phyloP scores from a whole-genome alignment of 2,888 invertebrate genomes.

The Synanthedon vespiformis region DNA sequence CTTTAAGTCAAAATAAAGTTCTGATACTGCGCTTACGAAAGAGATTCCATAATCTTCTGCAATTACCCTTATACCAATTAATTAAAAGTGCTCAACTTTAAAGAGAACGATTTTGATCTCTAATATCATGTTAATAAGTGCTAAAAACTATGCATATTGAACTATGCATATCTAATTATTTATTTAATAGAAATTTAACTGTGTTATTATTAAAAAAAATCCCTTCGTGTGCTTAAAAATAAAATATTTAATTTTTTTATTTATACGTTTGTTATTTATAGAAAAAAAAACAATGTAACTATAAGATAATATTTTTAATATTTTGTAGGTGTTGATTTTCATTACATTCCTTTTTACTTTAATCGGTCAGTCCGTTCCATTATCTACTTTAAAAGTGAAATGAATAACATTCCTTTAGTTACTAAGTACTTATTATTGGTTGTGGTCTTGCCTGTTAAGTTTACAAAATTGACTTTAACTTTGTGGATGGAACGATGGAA shows the following conservation, averaged over 20 bases:
- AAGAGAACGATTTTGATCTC: conserved; percentile 15
- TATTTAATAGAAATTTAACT: background rate
- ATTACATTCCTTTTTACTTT: conserved; percentile 23
- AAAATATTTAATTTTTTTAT: background rate
- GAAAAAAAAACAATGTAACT: background rate
- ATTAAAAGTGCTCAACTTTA: conserved; percentile 18
- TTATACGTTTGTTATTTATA: background rate
- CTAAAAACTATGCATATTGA: background rate
- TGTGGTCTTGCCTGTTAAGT: conserved; percentile 73
- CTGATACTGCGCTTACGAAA: conserved; percentile 20
- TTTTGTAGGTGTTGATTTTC: conserved; percentile 25
- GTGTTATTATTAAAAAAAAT: background rate
- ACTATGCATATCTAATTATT: background rate
- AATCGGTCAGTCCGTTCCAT: conserved; percentile 41
- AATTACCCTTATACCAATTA: background rate
- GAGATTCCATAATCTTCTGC: background rate
- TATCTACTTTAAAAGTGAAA: conserved; percentile 25
- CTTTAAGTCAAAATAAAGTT: no score
- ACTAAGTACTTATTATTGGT: conserved; percentile 71
- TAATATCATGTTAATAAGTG: background rate
- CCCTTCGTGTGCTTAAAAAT: background rate
- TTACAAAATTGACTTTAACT: conserved; percentile 53
- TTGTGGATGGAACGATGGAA: conserved; percentile 28
- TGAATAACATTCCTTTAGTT: conserved; percentile 66
- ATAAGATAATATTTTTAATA: conserved; percentile 8